Percentiles rank a stretch among this genome's conserved stretches.
Evolutionary conservation across 2,888 invertebrate species (phyloP).

Genomic region (Scaptomyza cyrtandrae): DNA sequence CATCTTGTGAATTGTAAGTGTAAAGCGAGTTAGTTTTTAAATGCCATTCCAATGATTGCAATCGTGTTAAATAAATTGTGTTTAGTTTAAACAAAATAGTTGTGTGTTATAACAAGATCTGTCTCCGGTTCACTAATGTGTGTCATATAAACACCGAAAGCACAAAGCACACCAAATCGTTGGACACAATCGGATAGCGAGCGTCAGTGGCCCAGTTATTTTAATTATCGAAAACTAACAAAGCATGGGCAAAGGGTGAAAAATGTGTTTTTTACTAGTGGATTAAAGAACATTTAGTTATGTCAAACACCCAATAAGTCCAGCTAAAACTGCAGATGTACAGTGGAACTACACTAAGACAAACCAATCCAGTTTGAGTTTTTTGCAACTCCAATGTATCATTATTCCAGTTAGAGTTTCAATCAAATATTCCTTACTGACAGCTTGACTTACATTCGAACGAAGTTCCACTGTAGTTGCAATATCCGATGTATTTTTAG

Average conservation of each 20-base stretch:
- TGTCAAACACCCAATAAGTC: constrained; percentile 18
- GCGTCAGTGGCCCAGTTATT: constrained; percentile 76
- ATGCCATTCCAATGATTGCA: constrained; percentile 24
- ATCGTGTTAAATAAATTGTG: constrained; percentile 35
- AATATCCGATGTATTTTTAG: constrained; percentile 2
- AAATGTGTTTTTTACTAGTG: neutral
- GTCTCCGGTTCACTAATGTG: constrained; percentile 15
- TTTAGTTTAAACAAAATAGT: constrained; percentile 46
- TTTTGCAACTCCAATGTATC: neutral
- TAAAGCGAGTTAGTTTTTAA: neutral
- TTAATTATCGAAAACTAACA: constrained; percentile 68
- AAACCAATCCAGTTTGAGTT: neutral
- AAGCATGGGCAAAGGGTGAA: constrained; percentile 25
- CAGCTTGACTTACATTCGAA: neutral
- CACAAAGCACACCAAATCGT: constrained; percentile 17
- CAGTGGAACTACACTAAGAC: neutral
- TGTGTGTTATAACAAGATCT: neutral
- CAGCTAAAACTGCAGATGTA: constrained; percentile 44
- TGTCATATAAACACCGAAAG: constrained; percentile 52
- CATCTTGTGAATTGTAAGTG: constrained; percentile 37
- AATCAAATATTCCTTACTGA: too few species aligned
- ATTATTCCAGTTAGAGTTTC: neutral
- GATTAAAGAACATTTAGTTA: constrained; percentile 12
- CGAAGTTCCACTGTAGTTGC: neutral
- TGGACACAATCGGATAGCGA: constrained; percentile 59